phyloP scores from a whole-genome alignment of 2,888 invertebrate genomes.

The Cryptus viduatorius region DNA sequence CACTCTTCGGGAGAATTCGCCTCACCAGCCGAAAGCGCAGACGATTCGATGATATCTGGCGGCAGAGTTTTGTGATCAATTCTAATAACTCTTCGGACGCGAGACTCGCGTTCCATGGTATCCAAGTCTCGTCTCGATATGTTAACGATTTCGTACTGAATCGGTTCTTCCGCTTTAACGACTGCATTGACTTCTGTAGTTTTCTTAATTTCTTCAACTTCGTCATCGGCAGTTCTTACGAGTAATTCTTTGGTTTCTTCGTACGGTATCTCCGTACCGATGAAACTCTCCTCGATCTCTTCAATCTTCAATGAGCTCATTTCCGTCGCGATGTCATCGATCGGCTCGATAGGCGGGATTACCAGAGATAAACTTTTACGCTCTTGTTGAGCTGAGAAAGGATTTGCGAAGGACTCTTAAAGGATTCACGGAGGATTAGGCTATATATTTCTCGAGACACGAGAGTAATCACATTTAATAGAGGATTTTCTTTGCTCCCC shows the following conservation, averaged over 20 bases:
- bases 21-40: not conserved
- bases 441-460: not conserved
- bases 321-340: constrained; percentile 20
- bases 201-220: not conserved
- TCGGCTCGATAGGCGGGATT: constrained; percentile 16
- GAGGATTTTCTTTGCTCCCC: constrained; percentile 30
- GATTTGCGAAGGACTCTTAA: not conserved
- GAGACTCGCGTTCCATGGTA: constrained; percentile 1
- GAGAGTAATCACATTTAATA: constrained; percentile 36
- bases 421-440: constrained; percentile 2
- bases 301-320: constrained; percentile 13
- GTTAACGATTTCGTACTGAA: constrained; percentile 13
- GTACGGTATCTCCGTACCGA: not conserved
- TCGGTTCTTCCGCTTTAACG: not conserved
- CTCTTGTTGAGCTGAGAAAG: constrained; percentile 26
- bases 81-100: constrained; percentile 19
- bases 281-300: constrained; percentile 1
- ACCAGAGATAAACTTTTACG: not conserved
- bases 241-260: not conserved
- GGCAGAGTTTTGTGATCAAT: constrained; percentile 34
- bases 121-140: constrained; percentile 37
- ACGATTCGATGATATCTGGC: constrained; percentile 7
- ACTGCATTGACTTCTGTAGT: not conserved
- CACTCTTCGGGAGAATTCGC: constrained; percentile 27
- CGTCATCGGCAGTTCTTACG: not conserved